These are phyloP conservation scores for Vireo altiloquus DNA, from an alignment of 2,113 vertebrate species.

Conservation along the genomic window DNA sequence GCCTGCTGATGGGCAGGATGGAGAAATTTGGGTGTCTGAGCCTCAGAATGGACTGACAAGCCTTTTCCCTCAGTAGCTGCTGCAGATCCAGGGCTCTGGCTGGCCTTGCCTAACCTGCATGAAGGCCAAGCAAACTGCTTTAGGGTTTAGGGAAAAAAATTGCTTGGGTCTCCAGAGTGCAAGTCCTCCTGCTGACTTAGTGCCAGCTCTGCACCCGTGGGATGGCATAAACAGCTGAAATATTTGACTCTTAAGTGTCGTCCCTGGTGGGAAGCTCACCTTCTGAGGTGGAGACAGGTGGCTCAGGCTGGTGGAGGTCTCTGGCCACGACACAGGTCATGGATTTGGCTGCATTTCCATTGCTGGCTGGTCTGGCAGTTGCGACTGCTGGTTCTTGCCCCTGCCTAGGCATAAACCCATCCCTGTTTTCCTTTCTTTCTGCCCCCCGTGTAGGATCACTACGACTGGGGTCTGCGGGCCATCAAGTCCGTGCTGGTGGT, in stretches of 20 bases:
- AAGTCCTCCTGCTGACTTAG: not conserved
- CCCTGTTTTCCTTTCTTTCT: not conserved
- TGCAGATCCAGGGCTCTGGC: not conserved
- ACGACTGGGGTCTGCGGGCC: slow-evolving; percentile 94
- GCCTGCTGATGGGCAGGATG: not conserved
- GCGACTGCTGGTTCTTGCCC: not conserved
- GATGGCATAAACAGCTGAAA: not conserved
- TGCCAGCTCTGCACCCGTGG: not conserved
- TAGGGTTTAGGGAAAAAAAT: not conserved
- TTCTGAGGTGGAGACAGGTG: not conserved
- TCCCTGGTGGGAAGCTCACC: not conserved
- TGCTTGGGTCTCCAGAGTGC: not conserved
- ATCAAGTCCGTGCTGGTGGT: slow-evolving; percentile 96
- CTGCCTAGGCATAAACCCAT: not conserved
- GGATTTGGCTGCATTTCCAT: not conserved
- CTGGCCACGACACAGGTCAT: not conserved
- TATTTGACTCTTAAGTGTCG: not conserved
- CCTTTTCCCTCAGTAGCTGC: not conserved
- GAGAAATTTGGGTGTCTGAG: not conserved
- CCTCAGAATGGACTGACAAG: not conserved
- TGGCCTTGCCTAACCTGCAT: not conserved
- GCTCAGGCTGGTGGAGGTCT: not conserved
- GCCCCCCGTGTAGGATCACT: slow-evolving; percentile 81
- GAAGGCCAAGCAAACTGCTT: not conserved
- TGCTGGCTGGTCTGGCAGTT: not conserved